These are phyloP conservation scores for Cheilosia vulpina DNA, from an alignment of 2,888 invertebrate genomes.

Conservation along the genomic window DNA sequence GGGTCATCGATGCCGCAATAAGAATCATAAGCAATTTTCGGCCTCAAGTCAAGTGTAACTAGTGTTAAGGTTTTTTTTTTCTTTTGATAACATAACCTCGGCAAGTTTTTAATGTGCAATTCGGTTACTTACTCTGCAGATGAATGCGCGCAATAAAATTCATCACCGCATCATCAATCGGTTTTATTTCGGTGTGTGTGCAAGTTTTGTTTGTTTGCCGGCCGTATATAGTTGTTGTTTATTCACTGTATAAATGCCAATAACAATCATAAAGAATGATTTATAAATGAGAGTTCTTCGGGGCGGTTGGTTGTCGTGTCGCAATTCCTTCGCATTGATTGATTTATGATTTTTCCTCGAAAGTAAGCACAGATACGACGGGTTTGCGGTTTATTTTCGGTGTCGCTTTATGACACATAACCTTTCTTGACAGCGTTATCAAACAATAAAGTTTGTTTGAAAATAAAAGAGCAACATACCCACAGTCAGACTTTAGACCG, in stretches of 20 bases:
- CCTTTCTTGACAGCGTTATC: slow-evolving; percentile 24
- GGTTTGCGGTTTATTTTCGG: slow-evolving; percentile 30
- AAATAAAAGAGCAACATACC: slow-evolving; percentile 5
- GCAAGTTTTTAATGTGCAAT: slow-evolving; percentile 57
- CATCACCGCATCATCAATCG: slow-evolving; percentile 50
- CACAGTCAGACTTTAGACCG: background rate
- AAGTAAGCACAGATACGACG: slow-evolving; percentile 13
- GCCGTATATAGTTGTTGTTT: slow-evolving; percentile 34
- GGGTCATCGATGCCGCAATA: slow-evolving; percentile 21
- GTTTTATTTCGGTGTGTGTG: slow-evolving; percentile 53
- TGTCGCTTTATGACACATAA: slow-evolving; percentile 12
- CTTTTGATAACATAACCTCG: slow-evolving; percentile 8
- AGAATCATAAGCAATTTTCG: slow-evolving; percentile 22
- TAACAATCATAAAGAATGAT: slow-evolving; percentile 66
- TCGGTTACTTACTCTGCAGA: slow-evolving; percentile 40
- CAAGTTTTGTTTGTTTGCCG: slow-evolving; percentile 53
- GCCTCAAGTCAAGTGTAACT: slow-evolving; percentile 16
- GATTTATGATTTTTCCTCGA: slow-evolving; percentile 47
- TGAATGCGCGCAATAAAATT: slow-evolving; percentile 52
- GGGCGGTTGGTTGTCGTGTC: slow-evolving; percentile 16
- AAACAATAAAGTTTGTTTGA: slow-evolving; percentile 29
- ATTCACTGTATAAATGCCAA: slow-evolving; percentile 55
- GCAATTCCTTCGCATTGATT: slow-evolving; percentile 27
- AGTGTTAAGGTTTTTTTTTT: background rate
- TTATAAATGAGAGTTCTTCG: slow-evolving; percentile 51